Conservation (phyloP, 2,113 vertebrate genomes). For the Varanus komodoensis region DNA sequence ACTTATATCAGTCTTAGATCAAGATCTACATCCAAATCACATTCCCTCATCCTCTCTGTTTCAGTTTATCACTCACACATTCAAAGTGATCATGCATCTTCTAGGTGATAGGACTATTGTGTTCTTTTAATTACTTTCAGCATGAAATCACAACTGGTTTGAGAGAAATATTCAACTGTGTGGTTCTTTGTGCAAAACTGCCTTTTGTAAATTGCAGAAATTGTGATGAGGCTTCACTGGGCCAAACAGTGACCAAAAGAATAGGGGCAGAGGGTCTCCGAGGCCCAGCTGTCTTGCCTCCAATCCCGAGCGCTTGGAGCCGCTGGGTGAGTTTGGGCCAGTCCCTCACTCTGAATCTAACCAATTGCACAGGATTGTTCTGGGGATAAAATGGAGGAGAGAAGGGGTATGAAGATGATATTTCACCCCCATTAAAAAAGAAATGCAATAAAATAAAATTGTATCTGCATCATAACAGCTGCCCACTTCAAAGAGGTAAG, state of each 20-base stretch:
- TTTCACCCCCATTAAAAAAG: too few relatives aligned
- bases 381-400: constrained; percentile 5
- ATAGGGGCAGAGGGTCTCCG: not conserved
- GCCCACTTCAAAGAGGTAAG: not conserved
- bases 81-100: not conserved
- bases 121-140: not conserved
- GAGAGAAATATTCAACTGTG: not conserved
- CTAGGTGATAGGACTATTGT: not conserved
- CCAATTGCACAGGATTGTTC: not conserved
- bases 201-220: not conserved
- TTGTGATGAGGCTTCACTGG: not conserved
- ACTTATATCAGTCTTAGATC: too few relatives aligned
- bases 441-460: not conserved
- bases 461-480: not conserved
- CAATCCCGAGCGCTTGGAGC: not conserved
- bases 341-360: not conserved
- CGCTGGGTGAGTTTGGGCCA: not conserved
- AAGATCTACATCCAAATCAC: not conserved
- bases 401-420: too few relatives aligned
- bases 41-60: not conserved
- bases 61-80: not conserved
- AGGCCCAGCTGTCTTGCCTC: not conserved
- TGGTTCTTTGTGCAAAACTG: not conserved
- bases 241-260: not conserved
- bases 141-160: not conserved